Evolutionary conservation across 2,888 invertebrate species (phyloP).

Genomic region (Bimastos eiseni): DNA sequence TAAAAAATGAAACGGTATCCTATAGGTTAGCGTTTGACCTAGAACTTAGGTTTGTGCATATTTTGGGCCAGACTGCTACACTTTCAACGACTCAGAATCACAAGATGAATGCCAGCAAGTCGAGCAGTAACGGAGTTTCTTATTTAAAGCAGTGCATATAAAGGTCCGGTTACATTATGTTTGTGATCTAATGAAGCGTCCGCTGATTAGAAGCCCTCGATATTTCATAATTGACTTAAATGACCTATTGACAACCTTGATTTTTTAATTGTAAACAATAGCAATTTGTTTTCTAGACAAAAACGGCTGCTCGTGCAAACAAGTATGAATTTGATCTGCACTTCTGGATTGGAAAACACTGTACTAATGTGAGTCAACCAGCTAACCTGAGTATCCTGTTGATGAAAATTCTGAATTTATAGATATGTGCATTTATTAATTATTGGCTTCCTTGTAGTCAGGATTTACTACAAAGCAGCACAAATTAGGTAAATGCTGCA

Average conservation of each 20-base stretch:
- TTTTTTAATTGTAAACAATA: neutral
- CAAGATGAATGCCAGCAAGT: too few species aligned
- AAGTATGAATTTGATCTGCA: constrained; percentile 75
- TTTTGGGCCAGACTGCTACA: too few species aligned
- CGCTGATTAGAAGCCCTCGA: neutral
- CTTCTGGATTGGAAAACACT: constrained; percentile 83
- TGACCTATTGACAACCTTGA: neutral
- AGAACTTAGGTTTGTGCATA: too few species aligned
- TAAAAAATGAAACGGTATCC: too few species aligned
- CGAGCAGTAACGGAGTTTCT: too few species aligned
- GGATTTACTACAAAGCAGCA: neutral
- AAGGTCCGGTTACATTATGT: neutral
- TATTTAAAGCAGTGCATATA: neutral
- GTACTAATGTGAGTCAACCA: constrained; percentile 70
- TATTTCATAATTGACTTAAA: neutral
- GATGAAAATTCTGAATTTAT: neutral
- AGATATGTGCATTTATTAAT: neutral
- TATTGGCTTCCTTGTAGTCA: neutral
- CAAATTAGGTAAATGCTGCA: neutral
- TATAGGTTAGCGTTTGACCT: too few species aligned
- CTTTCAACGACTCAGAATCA: too few species aligned
- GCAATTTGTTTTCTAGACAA: constrained; percentile 68
- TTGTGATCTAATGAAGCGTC: neutral
- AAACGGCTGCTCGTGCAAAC: constrained; percentile 67
- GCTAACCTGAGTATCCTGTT: neutral